phyloP scores from a whole-genome alignment of 2,888 invertebrate genomes.

The Aricia artaxerxes region DNA sequence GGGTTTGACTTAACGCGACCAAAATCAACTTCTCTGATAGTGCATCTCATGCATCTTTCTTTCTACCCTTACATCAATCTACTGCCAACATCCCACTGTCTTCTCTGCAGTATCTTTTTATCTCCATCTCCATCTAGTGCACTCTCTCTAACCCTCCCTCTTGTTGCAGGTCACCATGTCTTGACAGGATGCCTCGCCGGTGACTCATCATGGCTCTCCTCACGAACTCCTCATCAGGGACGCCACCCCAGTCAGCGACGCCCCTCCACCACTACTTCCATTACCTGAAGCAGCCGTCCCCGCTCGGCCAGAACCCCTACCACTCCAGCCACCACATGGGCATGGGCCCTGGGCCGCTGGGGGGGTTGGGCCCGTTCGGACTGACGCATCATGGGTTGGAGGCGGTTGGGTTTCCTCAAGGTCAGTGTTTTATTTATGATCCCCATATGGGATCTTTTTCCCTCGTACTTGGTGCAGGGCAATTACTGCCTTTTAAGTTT shows the following conservation, averaged over 20 bases:
- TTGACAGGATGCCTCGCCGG: slow-evolving; percentile 57
- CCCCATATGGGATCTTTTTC: too few species aligned
- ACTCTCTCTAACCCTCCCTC: not conserved
- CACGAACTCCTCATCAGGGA: slow-evolving; percentile 69
- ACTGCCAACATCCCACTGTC: too few species aligned
- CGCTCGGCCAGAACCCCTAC: slow-evolving; percentile 73
- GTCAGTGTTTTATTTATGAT: slow-evolving; percentile 49
- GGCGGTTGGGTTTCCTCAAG: slow-evolving; percentile 78
- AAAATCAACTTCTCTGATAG: too few species aligned
- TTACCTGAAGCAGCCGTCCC: slow-evolving; percentile 79
- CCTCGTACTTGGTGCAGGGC: too few species aligned
- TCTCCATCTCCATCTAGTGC: not conserved
- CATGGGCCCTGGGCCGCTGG: slow-evolving; percentile 77
- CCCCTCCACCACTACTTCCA: slow-evolving; percentile 80
- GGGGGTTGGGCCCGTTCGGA: slow-evolving; percentile 75
- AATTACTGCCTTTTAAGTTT: too few species aligned
- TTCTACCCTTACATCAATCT: too few species aligned
- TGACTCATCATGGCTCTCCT: slow-evolving; percentile 68
- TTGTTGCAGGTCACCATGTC: slow-evolving; percentile 39
- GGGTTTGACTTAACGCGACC: too few species aligned
- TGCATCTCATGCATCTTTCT: too few species aligned
- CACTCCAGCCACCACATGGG: slow-evolving; percentile 77
- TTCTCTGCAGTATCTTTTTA: not conserved
- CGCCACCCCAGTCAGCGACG: slow-evolving; percentile 77
- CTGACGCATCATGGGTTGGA: slow-evolving; percentile 72